A percentile compares a stretch with the other conserved stretches of the same genome.
phyloP scores from a whole-genome alignment of 2,888 invertebrate species.

The Crematogaster levior region DNA sequence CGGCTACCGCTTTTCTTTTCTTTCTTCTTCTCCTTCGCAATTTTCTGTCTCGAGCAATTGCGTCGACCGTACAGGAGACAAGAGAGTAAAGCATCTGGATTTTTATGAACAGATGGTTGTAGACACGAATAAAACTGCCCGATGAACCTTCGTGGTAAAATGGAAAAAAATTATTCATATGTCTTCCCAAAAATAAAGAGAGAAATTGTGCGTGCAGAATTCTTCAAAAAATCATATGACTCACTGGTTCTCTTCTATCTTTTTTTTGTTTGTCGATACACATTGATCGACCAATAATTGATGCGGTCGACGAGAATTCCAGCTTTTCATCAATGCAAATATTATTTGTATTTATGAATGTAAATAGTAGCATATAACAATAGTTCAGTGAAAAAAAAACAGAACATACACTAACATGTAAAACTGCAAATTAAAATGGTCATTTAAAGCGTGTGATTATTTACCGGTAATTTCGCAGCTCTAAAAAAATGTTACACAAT shows the following conservation, averaged over 20 bases:
- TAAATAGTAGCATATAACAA: not conserved
- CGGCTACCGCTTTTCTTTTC: not conserved
- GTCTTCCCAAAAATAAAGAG: not conserved
- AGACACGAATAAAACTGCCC: conserved; percentile 10
- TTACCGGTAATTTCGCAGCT: not conserved
- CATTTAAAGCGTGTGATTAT: not conserved
- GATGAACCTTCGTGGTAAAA: conserved; percentile 1
- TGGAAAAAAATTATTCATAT: conserved; percentile 25
- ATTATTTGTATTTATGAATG: not conserved
- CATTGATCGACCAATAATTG: conserved; percentile 26
- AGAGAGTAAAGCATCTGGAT: conserved; percentile 5
- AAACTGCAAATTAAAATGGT: conserved; percentile 1
- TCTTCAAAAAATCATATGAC: not conserved
- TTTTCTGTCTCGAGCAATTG: conserved; percentile 10
- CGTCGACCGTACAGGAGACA: not conserved
- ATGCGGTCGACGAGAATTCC: not conserved
- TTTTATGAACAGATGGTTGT: conserved; percentile 30
- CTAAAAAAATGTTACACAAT: not conserved
- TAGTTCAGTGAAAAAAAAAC: not conserved
- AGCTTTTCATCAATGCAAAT: not conserved
- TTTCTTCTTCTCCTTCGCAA: not conserved
- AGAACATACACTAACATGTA: not conserved
- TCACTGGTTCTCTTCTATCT: not conserved
- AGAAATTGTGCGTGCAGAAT: not conserved
- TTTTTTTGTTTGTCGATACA: conserved; percentile 22